Evolutionary conservation across 2,797 vertebrate species (phyloP).

Genomic region (Halcyon badia): DNA sequence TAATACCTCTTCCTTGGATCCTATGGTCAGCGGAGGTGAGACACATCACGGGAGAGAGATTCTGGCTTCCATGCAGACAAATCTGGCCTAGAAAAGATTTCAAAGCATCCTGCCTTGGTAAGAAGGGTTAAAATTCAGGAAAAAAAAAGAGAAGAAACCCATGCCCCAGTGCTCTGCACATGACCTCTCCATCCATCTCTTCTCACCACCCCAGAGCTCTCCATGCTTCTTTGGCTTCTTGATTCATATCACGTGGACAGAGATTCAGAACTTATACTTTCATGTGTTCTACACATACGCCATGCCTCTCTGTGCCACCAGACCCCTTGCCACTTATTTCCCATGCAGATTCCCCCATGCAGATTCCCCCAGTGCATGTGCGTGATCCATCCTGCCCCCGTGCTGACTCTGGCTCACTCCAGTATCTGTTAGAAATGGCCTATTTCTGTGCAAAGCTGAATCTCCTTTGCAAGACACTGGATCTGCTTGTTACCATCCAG

Average conservation of each 20-base stretch:
- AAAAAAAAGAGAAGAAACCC: not conserved
- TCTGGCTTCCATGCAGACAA: not conserved
- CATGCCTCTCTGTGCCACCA: fast-evolving
- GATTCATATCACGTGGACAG: not conserved
- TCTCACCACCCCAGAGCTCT: not conserved
- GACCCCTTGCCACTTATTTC: not conserved
- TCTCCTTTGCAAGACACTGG: not conserved
- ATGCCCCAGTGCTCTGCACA: not conserved
- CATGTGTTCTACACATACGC: not conserved
- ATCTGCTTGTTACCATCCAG: not conserved
- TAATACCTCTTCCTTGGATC: not conserved
- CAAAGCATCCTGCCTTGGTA: not conserved
- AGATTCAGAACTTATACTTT: not conserved
- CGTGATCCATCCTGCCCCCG: fast-evolving
- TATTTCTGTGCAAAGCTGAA: not conserved
- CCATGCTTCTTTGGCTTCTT: not conserved
- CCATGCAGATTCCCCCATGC: not conserved
- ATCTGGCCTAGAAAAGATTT: not conserved
- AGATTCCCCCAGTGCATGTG: fast-evolving
- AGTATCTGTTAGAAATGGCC: not conserved
- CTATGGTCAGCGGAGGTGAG: not conserved
- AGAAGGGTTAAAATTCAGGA: not conserved
- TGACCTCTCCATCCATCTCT: not conserved
- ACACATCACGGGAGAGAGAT: fast-evolving
- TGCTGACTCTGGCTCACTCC: fast-evolving